These are phyloP conservation scores for Rhinatrema bivittatum DNA, from an alignment of 2,797 vertebrate genomes.

Conservation along the genomic window DNA sequence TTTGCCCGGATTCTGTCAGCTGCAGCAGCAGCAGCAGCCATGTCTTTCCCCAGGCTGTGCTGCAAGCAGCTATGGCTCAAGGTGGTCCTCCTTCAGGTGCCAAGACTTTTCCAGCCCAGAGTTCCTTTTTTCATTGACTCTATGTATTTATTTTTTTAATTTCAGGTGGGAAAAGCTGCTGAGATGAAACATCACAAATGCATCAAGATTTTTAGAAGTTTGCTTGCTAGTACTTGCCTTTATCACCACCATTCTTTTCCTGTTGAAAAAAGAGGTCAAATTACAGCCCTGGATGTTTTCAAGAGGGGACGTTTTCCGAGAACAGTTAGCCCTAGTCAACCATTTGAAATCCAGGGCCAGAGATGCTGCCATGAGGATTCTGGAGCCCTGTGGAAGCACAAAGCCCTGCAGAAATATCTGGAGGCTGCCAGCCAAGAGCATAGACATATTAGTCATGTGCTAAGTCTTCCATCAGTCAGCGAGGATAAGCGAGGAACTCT, in stretches of 20 bases:
- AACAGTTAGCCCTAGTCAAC: background rate
- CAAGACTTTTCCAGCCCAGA: too few species aligned
- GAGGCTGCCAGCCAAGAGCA: slow-evolving; percentile 59
- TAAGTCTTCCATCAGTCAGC: slow-evolving; percentile 44
- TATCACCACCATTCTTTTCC: background rate
- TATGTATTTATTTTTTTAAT: slow-evolving; percentile 8
- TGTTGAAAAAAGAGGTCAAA: slow-evolving; percentile 6
- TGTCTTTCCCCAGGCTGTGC: too few species aligned
- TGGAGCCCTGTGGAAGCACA: slow-evolving; percentile 50
- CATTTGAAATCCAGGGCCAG: slow-evolving; percentile 11
- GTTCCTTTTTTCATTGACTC: background rate
- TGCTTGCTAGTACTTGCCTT: slow-evolving; percentile 3
- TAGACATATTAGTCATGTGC: slow-evolving; percentile 28
- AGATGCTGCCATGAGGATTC: slow-evolving; percentile 34
- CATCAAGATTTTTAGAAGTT: slow-evolving; percentile 26
- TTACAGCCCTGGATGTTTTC: slow-evolving; percentile 10
- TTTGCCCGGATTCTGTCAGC: too few species aligned
- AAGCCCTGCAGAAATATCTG: slow-evolving; percentile 62
- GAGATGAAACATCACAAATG: slow-evolving; percentile 44
- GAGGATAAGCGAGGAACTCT: slow-evolving; percentile 57
- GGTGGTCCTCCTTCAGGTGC: too few species aligned
- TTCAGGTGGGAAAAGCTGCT: slow-evolving; percentile 28
- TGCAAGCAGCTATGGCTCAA: too few species aligned
- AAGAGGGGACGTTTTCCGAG: slow-evolving; percentile 13
- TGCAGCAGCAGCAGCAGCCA: too few species aligned